These are phyloP conservation scores for Caerostris darwini DNA, from an alignment of 1,140 invertebrate genomes.

Conservation along the genomic window DNA sequence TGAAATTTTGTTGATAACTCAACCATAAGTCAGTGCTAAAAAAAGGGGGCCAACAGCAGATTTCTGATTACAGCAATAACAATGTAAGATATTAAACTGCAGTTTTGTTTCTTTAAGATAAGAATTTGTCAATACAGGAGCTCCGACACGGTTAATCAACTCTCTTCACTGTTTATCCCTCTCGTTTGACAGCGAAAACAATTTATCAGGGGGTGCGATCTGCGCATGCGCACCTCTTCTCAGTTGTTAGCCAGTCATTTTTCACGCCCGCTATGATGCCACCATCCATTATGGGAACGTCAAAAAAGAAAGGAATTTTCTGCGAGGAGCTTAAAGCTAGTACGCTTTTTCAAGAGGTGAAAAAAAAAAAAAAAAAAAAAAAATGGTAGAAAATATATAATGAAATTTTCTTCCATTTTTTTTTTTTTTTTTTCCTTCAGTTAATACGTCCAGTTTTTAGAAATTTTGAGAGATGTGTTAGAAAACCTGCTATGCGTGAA, in stretches of 20 bases:
- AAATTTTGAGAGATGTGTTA: neutral
- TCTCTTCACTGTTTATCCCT: neutral
- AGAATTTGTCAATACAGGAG: slow-evolving; percentile 53
- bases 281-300: slow-evolving; percentile 59
- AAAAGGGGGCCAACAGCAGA: too few relatives aligned
- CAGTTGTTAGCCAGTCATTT: slow-evolving; percentile 66
- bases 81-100: slow-evolving; percentile 23
- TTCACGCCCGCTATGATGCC: slow-evolving; percentile 60
- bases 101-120: neutral
- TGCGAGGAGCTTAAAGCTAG: neutral
- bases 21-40: too few relatives aligned
- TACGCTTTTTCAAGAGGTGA: neutral
- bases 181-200: neutral
- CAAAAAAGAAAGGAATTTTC: slow-evolving; percentile 48
- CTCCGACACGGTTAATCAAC: slow-evolving; percentile 46
- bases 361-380: neutral
- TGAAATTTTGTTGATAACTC: too few relatives aligned
- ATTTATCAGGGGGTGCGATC: slow-evolving; percentile 23
- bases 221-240: slow-evolving; percentile 34
- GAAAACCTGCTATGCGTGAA: neutral
- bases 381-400: slow-evolving; percentile 37
- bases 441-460: neutral
- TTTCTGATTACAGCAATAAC: neutral
- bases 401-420: slow-evolving; percentile 28
- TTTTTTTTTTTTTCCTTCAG: neutral